These are phyloP conservation scores for Hirtodrosophila alboralis DNA, from an alignment of 2,888 invertebrate genomes.

Conservation along the genomic window DNA sequence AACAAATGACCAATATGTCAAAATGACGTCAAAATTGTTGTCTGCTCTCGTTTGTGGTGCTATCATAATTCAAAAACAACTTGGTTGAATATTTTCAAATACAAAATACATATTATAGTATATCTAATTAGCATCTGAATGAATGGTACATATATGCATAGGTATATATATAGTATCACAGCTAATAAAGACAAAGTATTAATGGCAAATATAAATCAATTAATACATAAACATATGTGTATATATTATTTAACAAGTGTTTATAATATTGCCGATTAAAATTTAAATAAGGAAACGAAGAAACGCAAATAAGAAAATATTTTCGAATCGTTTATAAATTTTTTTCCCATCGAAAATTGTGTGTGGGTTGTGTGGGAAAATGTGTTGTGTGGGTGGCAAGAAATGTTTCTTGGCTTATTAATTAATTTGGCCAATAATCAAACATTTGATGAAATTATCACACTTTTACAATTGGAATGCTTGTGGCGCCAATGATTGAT, in stretches of 20 bases:
- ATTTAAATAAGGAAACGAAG: constrained; percentile 48
- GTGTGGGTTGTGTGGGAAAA: constrained; percentile 9
- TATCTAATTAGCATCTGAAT: constrained; percentile 18
- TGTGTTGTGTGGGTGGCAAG: constrained; percentile 8
- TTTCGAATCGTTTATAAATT: constrained; percentile 80
- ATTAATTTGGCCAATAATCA: constrained; percentile 42
- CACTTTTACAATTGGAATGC: constrained; percentile 30
- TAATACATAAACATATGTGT: constrained; percentile 22
- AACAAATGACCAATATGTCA: constrained; percentile 74
- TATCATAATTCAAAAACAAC: constrained; percentile 51
- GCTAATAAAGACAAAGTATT: constrained; percentile 10
- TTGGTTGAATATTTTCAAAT: neutral
- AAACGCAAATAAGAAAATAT: constrained; percentile 63
- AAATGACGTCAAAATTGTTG: constrained; percentile 65
- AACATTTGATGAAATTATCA: constrained; percentile 43
- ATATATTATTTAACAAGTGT: constrained; percentile 31
- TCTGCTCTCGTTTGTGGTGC: constrained; percentile 19
- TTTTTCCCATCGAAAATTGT: neutral
- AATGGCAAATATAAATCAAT: constrained; percentile 64
- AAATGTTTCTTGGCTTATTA: constrained; percentile 36
- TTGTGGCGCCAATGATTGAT: constrained; percentile 57
- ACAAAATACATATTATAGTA: neutral
- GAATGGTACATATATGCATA: neutral
- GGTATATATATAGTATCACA: too few species aligned
- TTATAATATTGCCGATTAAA: constrained; percentile 61